Base-by-base conservation (phyloP, 2,888 invertebrate species). In the Agrochola lota region DNA sequence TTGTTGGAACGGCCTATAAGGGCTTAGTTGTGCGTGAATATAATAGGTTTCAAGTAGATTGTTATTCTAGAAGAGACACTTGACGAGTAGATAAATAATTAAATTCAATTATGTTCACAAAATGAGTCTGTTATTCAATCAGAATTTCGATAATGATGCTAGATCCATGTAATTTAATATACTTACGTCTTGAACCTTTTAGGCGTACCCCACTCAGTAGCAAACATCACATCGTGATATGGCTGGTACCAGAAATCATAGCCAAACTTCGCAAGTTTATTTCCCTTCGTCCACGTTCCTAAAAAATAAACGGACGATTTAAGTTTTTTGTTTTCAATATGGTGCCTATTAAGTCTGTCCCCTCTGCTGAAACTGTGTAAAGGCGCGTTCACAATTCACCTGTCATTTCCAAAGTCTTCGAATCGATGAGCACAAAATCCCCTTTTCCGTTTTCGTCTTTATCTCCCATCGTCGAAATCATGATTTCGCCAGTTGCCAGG, bases 161-260 rank as follows among this genome's bases (percentile, higher is more conserved):
- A 66, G 0, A 26, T 30, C 5, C 15, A 9, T 52, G 6, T 9
- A 9, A 52, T 52, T 35, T 55, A 17, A 7, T n/a, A 59, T 69
- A 74, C 97, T 95, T 85, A 98, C 97, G 95, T 95, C 89, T 97
- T 98, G 92, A 99, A 99, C 71, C 98, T 96, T 82, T 97, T 98
- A 0, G 99, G 99, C 0, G 98, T 97, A 0, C 99, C 99, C 99
- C 99, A 99, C 96, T 99, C 99, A 0, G 98, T 97, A 23, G 99
- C 97, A 40, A 99, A 97, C 98, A 99, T 98, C 0, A 98, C 97
- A 94, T 99, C 98, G 90, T 98, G 98, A 89, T 98, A 97, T 0
- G 99, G 99, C 92, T 99, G 99, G 93, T 99, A 99, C 99, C 99
- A 99, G 93, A 98, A 99, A 94, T 99, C 99, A 93, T 99, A 99